Evolutionary conservation across 2,797 vertebrate species (phyloP).

Genomic region (Hypotaenidia okinawae): DNA sequence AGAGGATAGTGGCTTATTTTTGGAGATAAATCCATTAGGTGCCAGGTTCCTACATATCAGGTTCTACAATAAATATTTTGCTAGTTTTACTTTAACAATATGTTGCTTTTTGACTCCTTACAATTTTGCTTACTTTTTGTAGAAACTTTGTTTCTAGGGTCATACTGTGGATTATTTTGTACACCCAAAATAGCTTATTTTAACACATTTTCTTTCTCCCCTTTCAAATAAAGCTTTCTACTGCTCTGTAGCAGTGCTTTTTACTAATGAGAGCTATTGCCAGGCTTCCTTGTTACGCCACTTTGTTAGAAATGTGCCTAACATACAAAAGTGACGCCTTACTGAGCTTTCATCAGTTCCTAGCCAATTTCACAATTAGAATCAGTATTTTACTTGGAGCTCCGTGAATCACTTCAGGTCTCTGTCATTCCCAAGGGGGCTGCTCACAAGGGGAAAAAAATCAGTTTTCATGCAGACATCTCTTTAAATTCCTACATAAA

Average conservation of each 20-base stretch:
- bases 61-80: neutral
- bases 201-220: neutral
- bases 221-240: constrained; percentile 16
- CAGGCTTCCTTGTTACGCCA: neutral
- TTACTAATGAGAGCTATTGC: constrained; percentile 29
- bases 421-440: neutral
- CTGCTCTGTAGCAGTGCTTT: neutral
- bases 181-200: constrained; percentile 45
- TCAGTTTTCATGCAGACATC: neutral
- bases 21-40: neutral
- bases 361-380: neutral
- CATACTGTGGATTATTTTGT: constrained; percentile 24
- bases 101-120: constrained; percentile 31
- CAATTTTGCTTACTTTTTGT: constrained; percentile 47
- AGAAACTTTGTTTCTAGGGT: constrained; percentile 47
- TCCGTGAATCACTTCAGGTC: neutral
- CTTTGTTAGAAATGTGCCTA: constrained; percentile 25
- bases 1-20: neutral
- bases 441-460: neutral
- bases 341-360: constrained; percentile 32
- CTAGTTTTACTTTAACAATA: constrained; percentile 4
- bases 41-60: neutral
- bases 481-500: constrained; percentile 1
- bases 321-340: neutral
- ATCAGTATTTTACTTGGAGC: neutral